phyloP scores from a whole-genome alignment of 2,797 vertebrate genomes.

The Taenioides sp. region DNA sequence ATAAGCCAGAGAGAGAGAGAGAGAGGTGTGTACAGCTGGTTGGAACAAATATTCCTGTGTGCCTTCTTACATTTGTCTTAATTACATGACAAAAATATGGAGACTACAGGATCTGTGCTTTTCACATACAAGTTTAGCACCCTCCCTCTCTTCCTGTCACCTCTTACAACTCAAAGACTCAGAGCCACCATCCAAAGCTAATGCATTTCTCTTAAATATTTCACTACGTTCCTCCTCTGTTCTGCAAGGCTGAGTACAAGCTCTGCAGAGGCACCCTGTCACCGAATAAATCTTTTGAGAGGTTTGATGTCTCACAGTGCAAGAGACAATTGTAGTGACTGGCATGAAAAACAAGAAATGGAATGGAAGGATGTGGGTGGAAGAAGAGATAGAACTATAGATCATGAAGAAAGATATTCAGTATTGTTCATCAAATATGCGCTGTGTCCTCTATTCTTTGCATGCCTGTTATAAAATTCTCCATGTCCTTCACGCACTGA shows the following conservation, averaged over 20 bases:
- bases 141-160: slow-evolving; percentile 28
- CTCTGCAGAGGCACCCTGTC: slow-evolving; percentile 43
- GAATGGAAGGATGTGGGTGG: slow-evolving; percentile 24
- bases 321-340: slow-evolving; percentile 39
- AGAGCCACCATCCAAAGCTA: slow-evolving; percentile 64
- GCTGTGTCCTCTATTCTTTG: slow-evolving; percentile 15
- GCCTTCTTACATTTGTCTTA: slow-evolving; percentile 20
- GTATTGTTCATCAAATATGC: slow-evolving; percentile 26
- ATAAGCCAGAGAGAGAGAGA: slow-evolving; percentile 36
- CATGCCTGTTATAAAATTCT: slow-evolving; percentile 11
- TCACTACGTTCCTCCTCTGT: slow-evolving; percentile 62
- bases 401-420: slow-evolving; percentile 34
- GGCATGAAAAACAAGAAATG: slow-evolving; percentile 19
- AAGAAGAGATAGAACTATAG: slow-evolving; percentile 26
- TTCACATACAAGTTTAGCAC: slow-evolving; percentile 4
- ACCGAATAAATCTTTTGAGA: slow-evolving; percentile 39
- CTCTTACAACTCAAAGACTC: slow-evolving; percentile 55
- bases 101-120: slow-evolving; percentile 7
- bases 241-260: slow-evolving; percentile 59
- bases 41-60: slow-evolving; percentile 22
- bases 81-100: slow-evolving; percentile 6
- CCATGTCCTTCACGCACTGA: slow-evolving; percentile 19
- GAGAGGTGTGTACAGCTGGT: slow-evolving; percentile 26
- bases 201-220: slow-evolving; percentile 82
- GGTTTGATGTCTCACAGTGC: slow-evolving; percentile 50